phyloP scores from a whole-genome alignment of 1,140 invertebrate species.

The Artemia franciscana region DNA sequence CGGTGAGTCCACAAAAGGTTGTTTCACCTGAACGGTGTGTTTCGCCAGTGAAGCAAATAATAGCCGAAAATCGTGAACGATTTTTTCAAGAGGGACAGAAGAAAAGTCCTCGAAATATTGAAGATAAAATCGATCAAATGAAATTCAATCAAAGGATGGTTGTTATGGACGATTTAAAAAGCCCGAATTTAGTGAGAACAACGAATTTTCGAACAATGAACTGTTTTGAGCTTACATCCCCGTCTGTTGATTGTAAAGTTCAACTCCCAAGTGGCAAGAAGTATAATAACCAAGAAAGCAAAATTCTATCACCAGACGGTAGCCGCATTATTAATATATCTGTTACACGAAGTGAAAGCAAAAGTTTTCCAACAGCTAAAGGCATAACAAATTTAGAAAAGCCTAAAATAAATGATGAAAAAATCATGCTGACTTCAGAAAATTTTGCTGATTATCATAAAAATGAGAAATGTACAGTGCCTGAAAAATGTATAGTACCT shows the following conservation, averaged over 20 bases:
- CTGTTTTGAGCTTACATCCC: not conserved
- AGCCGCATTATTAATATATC: slow-evolving; percentile 11
- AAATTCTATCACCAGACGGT: not conserved
- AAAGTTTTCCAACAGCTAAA: slow-evolving; percentile 2
- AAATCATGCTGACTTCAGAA: not conserved
- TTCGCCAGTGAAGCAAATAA: not conserved
- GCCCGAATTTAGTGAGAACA: not conserved
- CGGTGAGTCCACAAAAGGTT: not conserved
- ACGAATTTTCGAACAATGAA: not conserved
- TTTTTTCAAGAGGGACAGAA: not conserved
- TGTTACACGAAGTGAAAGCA: slow-evolving; percentile 9
- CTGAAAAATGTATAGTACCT: not conserved
- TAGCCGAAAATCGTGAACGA: not conserved
- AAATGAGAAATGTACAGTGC: not conserved
- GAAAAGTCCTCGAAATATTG: not conserved
- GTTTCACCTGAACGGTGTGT: not conserved
- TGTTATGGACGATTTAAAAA: not conserved
- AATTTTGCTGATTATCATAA: not conserved
- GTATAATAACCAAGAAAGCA: not conserved
- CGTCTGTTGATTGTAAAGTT: not conserved
- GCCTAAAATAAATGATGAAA: not conserved
- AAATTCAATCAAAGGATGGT: not conserved
- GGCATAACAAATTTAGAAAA: not conserved
- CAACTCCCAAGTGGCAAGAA: slow-evolving; percentile 4
- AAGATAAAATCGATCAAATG: not conserved